Evolutionary conservation across 2,113 vertebrate species (phyloP), one percentile per base, ranked within the genome.

Genomic region (Colistium nudipinnis): DNA sequence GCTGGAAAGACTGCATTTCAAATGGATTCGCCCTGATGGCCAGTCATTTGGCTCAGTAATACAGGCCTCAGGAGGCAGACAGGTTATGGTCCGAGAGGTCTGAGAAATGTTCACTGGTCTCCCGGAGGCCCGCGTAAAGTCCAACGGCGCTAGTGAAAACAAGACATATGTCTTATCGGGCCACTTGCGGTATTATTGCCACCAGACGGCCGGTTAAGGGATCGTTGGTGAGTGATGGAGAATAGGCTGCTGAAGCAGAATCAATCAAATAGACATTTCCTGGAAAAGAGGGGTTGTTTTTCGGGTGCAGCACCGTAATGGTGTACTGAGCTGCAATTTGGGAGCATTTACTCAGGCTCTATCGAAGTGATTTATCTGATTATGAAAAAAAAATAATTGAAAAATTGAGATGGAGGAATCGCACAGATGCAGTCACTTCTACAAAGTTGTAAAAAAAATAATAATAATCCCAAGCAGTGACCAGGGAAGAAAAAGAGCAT

Each of bases 11-110:
- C 17, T 52, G 49, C 22, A 24, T 20, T 70, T 43, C 16, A 36
- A n/a, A n/a, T n/a, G n/a, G n/a, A n/a, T n/a, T n/a, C n/a, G n/a
- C 49, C 51, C 14, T 24, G 39, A 61, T 69, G 60, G 62, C 19
- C 22, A 8, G n/a, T 8, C 19, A 19, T 39, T 47, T 73, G 43
- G 51, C 20, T 53, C 49, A 2, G 54, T 39, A n/a, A 33, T 39
- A 54, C 5, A 22, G 33, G 59, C 38, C 25, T 81, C 28, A 63
- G 69, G 41, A 69, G 27, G 33, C 38, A 45, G n/a, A 44, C n/a
- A 27, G 19, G 28, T 36, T 24, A 41, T 17, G 8, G 24, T 13
- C 24, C 33, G 19, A 41, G 24, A 61, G 38, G 63, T 65, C 24
- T 45, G 25, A 68, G 22, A 36, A 62, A 43, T 4, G 14, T 39